A percentile compares a stretch with the other conserved stretches of the same genome.
These are phyloP conservation scores for Procapra przewalskii DNA, from an alignment of 2,113 vertebrate genomes.

Conservation along the genomic window DNA sequence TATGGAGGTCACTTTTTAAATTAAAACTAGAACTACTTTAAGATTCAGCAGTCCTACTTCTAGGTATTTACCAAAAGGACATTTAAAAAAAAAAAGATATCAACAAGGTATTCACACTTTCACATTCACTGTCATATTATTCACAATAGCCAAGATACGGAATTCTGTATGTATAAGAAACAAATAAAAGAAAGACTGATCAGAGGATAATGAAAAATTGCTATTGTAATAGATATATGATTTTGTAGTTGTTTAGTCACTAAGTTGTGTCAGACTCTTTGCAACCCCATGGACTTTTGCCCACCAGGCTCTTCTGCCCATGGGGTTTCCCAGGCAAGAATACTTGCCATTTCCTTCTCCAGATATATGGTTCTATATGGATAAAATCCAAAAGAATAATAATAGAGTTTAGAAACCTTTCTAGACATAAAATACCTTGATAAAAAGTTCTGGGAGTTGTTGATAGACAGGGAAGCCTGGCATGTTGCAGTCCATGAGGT, in stretches of 20 bases:
- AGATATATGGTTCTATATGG: neutral
- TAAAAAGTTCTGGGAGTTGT: neutral
- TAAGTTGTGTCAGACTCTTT: neutral
- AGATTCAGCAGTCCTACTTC: neutral
- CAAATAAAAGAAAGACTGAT: neutral
- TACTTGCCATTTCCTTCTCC: neutral
- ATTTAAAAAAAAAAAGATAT: neutral
- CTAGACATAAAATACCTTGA: neutral
- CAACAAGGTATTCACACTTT: neutral
- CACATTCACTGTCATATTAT: neutral
- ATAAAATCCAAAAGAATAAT: neutral
- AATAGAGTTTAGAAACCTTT: neutral
- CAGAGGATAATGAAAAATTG: neutral
- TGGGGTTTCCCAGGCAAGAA: neutral
- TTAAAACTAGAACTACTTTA: neutral
- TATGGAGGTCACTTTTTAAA: neutral
- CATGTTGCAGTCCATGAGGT: neutral
- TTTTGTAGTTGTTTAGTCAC: neutral
- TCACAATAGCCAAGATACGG: neutral
- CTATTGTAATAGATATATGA: neutral
- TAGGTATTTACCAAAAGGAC: neutral
- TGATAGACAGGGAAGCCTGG: neutral
- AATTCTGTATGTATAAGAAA: neutral
- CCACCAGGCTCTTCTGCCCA: neutral
- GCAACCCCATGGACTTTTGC: neutral